Evolutionary conservation across 2,888 invertebrate species (phyloP), one percentile per base, ranked within the genome.

Genomic region (Drosophila nr. medialis): DNA sequence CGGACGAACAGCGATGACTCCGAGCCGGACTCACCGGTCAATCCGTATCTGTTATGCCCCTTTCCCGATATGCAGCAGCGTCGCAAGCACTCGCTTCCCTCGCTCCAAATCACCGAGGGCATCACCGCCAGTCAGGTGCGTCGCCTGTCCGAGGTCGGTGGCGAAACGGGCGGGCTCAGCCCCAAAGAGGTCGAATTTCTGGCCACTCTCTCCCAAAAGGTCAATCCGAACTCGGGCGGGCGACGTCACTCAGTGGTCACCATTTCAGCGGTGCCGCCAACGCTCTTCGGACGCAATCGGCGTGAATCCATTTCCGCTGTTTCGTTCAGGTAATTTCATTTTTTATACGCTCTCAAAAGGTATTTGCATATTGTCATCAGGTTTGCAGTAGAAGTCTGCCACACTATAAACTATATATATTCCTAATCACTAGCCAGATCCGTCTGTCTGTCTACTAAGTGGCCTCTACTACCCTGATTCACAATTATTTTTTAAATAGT

Each of bases 121-220:
- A 97, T 97, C 71, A 97, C 97, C 50, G 97, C 97, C 56, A 97
- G 97, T 87, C 97, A 97, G 94, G 97, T 97, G 64, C 95, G 97
- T 29, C 95, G 97, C 27, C 93, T 97, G 51, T 97, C 97, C 42
- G 97, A 97, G 88, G 94, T 96, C 65, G 96, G 97, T 24, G 95
- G 95, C 1, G 96, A 96, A 91, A 94, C 95, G 29, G 95, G 95
- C 6, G 96, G 96, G 0, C 95, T 96, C 4, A 95, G 96, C 67
- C 95, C 96, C n/a, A 95, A 95, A 61, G 97, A 97, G 91, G 96
- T 96, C 2, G 97, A 97, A 48, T 97, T 97, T 93, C 93, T 97
- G 76, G 97, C 97, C n/a, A 97, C 97, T 4, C 94, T 97, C 49
- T 96, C 96, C 75, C 95, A 96, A 89, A 95, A 95, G 29, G 81